These are phyloP conservation scores for Endomychus coccineus DNA, from an alignment of 2,888 invertebrate genomes.

Conservation along the genomic window DNA sequence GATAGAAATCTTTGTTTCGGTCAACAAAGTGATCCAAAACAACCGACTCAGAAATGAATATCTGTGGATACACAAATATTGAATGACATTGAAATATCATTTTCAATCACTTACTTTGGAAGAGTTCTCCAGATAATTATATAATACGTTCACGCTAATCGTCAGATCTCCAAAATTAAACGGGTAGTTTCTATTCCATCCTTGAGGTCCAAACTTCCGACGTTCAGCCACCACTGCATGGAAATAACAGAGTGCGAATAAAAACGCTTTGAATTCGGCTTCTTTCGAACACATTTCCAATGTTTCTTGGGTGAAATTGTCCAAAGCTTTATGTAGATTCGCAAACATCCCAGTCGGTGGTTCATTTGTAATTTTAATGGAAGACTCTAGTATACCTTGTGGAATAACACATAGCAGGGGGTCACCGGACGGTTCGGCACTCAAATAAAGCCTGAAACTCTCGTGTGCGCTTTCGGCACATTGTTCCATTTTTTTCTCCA, in stretches of 20 bases:
- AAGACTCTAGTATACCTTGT: conserved; percentile 85
- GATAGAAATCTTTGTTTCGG: too few relatives aligned
- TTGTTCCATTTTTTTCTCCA: conserved; percentile 89
- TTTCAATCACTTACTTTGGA: conserved; percentile 48
- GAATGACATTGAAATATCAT: not conserved
- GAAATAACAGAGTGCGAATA: conserved; percentile 88
- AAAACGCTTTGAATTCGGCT: conserved; percentile 82
- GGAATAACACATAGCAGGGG: conserved; percentile 60
- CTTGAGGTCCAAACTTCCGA: conserved; percentile 90
- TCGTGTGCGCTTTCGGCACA: conserved; percentile 59
- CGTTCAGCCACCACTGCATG: conserved; percentile 91
- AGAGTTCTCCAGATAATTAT: conserved; percentile 85
- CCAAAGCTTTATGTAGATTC: conserved; percentile 86
- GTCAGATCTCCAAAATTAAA: conserved; percentile 82
- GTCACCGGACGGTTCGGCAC: conserved; percentile 76
- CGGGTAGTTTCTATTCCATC: conserved; percentile 79
- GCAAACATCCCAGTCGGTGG: conserved; percentile 93
- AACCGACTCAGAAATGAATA: too few relatives aligned
- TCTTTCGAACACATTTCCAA: conserved; percentile 89
- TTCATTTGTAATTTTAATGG: conserved; percentile 93
- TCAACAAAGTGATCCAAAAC: too few relatives aligned
- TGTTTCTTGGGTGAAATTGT: conserved; percentile 87
- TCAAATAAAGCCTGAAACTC: conserved; percentile 68
- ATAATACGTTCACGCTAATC: conserved; percentile 84
- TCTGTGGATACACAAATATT: not conserved